Evolutionary conservation across 1,140 invertebrate species (phyloP).

Genomic region (Nymphalis io): DNA sequence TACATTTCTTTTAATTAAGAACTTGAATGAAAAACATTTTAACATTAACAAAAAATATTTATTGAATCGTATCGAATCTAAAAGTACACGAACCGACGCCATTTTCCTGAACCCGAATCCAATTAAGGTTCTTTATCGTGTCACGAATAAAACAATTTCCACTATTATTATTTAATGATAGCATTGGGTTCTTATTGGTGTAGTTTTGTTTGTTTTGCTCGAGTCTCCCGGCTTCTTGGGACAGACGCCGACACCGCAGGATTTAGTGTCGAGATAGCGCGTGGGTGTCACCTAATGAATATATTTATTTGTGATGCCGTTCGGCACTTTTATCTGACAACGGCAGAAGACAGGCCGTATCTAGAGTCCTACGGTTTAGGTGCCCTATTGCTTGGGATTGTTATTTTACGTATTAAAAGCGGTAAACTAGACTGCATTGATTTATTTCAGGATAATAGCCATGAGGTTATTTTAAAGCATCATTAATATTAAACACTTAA

Average conservation of each 20-base stretch:
- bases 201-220: constrained; percentile 54
- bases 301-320: constrained; percentile 74
- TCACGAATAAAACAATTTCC: constrained; percentile 39
- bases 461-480: background rate
- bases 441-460: constrained; percentile 15
- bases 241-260: constrained; percentile 69
- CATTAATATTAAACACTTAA: background rate
- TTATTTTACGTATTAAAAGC: constrained; percentile 28
- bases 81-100: constrained; percentile 11
- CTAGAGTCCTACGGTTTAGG: constrained; percentile 47
- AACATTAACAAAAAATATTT: too few species aligned
- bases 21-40: too few species aligned
- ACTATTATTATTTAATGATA: constrained; percentile 46
- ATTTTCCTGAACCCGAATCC: constrained; percentile 28
- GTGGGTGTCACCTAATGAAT: constrained; percentile 79
- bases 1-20: too few species aligned
- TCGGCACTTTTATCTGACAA: constrained; percentile 71
- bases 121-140: constrained; percentile 36
- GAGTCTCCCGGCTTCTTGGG: constrained; percentile 45
- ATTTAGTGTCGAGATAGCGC: constrained; percentile 74
- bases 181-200: constrained; percentile 46
- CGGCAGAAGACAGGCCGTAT: constrained; percentile 62
- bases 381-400: constrained; percentile 51
- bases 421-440: constrained; percentile 12
- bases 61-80: constrained; percentile 1